Evolutionary conservation across 2,797 vertebrate species (phyloP), one percentile per base, ranked within the genome.

Genomic region (Esox lucius): DNA sequence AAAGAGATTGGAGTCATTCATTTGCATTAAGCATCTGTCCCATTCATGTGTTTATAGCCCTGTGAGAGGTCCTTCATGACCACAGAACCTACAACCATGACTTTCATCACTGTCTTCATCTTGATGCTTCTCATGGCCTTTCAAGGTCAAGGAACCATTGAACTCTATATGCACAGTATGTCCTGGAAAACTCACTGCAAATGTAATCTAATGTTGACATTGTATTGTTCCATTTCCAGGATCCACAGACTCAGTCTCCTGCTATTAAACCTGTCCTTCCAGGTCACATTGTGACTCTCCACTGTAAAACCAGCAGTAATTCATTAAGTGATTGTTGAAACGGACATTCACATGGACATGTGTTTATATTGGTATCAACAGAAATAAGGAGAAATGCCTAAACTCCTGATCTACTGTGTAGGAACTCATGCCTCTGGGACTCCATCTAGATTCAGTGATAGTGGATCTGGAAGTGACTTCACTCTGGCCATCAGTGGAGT

Each of bases 401-500:
- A 72, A 64, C 71, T 28, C 33, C 59, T 72, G 19, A 72, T 72
- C 22, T 22, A 69, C 39, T 15, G 1, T 1, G 11, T 39, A 46
- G 62, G 13, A 42, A 35, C 33, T 64, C 39, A 5, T 48, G 22
- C 48, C 24, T 31, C 62, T 65, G 24, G 24, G 8, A n/a, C 6
- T 51, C 39, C 24, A 46, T 78, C 72, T 61, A 28, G 17, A 67
- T 7, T 53, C 61, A 76, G 61, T 75, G 71, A 75, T 59, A 65
- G 64, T 72, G 78, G 75, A n/a, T n/a, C n/a, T n/a, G n/a, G 48
- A 13, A 39, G 48, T 69, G 53, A 77, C 33, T 79, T 73, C 75
- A 72, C 53, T 78, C 75, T 84, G 76, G 80, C 59, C 75, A 84
- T 84, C 82, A 77, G 75, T 72, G 78, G 78, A 79, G 70, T 84